These are phyloP conservation scores for Cyprinus carpio DNA, from an alignment of 2,113 vertebrate genomes.

Conservation along the genomic window DNA sequence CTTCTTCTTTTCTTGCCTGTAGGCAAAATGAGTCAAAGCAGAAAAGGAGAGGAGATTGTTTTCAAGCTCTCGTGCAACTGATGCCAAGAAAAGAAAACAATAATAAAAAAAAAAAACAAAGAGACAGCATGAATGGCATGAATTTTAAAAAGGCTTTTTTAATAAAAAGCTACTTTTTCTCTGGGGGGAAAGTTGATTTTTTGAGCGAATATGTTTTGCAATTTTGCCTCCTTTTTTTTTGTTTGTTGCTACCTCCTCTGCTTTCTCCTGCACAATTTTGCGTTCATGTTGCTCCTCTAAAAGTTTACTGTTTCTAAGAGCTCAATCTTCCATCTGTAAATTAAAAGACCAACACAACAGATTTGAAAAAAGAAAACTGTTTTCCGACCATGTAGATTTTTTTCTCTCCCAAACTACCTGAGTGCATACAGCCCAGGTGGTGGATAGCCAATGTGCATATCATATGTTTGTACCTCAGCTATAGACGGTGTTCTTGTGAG, in stretches of 20 bases:
- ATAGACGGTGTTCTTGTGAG: slow-evolving; percentile 81
- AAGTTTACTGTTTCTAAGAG: slow-evolving; percentile 85
- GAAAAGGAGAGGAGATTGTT: slow-evolving; percentile 74
- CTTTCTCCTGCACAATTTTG: slow-evolving; percentile 85
- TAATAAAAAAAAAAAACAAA: no score
- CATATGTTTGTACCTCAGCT: slow-evolving; percentile 77
- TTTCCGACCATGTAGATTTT: no score
- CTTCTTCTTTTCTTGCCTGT: slow-evolving; percentile 70
- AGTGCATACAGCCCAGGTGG: no score
- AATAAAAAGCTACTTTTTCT: background rate
- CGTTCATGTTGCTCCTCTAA: slow-evolving; percentile 80
- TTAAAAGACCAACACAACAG: slow-evolving; percentile 42
- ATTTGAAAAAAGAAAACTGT: background rate
- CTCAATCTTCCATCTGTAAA: slow-evolving; percentile 86
- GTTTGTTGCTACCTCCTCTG: slow-evolving; percentile 82
- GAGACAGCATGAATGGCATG: background rate
- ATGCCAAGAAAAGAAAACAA: slow-evolving; percentile 16
- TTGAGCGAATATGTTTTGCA: background rate
- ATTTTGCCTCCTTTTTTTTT: background rate
- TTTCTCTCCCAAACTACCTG: no score
- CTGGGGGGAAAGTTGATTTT: background rate
- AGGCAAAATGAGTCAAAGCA: slow-evolving; percentile 63
- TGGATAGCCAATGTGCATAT: no score
- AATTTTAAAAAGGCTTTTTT: slow-evolving; percentile 21
- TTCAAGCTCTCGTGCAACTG: slow-evolving; percentile 86